These are phyloP conservation scores for Galeopterus variegatus DNA, from an alignment of 2,113 vertebrate species.

Conservation along the genomic window DNA sequence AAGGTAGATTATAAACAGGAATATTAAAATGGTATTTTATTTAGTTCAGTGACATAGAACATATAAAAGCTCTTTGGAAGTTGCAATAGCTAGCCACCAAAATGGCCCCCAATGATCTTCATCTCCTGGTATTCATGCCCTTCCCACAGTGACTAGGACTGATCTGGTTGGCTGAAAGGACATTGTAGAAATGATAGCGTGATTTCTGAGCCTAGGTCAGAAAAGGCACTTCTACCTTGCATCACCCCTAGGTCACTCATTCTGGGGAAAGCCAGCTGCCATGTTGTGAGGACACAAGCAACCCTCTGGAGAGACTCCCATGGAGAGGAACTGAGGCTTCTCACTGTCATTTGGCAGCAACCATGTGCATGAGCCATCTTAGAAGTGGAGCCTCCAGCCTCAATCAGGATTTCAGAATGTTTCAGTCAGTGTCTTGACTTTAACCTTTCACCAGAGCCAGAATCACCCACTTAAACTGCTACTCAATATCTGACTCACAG, in stretches of 20 bases:
- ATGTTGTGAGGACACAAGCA: background rate
- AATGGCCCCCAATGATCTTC: background rate
- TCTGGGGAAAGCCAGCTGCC: background rate
- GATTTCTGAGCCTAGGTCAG: background rate
- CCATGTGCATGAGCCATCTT: background rate
- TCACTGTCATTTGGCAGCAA: background rate
- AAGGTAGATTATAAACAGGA: background rate
- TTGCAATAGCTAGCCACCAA: background rate
- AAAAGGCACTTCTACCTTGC: background rate
- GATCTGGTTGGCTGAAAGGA: background rate
- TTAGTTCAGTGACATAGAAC: background rate
- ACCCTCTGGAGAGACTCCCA: background rate
- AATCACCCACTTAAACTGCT: background rate
- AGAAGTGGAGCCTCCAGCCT: background rate
- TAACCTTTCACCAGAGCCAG: background rate
- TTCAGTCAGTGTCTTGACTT: background rate
- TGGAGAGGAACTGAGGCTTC: background rate
- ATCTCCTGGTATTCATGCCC: background rate
- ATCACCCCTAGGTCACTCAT: background rate
- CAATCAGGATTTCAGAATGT: background rate
- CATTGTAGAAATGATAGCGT: background rate
- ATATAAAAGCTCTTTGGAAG: background rate
- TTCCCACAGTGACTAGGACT: background rate
- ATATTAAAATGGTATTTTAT: background rate
- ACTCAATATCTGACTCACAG: background rate